These are phyloP conservation scores for Cranoglanis bouderius DNA, from an alignment of 2,113 vertebrate genomes.

Conservation along the genomic window DNA sequence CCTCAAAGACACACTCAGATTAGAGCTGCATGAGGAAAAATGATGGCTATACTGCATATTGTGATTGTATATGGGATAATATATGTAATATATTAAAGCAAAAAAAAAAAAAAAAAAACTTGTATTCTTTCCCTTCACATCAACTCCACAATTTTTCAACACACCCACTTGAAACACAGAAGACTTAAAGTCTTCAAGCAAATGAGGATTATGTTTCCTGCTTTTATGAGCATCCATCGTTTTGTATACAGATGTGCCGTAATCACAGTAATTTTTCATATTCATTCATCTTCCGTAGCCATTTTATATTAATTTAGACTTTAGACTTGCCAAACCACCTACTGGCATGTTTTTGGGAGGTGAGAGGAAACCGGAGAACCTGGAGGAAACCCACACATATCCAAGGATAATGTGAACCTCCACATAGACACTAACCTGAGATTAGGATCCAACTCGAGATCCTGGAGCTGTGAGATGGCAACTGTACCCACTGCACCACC, in stretches of 20 bases:
- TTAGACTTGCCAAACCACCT: not conserved
- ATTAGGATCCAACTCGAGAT: not conserved
- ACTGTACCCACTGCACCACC: not conserved
- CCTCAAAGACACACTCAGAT: not conserved
- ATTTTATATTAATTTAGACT: not conserved
- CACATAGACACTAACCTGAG: not conserved
- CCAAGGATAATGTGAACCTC: not conserved
- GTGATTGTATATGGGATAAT: not conserved
- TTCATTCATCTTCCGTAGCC: not conserved
- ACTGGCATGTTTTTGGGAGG: not conserved
- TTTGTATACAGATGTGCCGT: not conserved
- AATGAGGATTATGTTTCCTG: not conserved
- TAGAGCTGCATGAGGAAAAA: not conserved
- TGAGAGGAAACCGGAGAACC: not conserved
- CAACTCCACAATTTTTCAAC: not conserved
- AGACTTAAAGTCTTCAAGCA: no score
- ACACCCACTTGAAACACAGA: not conserved
- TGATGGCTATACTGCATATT: not conserved
- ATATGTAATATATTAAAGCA: not conserved
- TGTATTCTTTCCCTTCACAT: not conserved
- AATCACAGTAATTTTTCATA: not conserved
- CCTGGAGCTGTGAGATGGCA: not conserved
- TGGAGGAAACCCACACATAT: not conserved
- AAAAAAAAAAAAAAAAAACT: not conserved
- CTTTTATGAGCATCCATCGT: not conserved